These are phyloP conservation scores for Drosophila monieri DNA, from an alignment of 2,888 invertebrate species.

Conservation along the genomic window DNA sequence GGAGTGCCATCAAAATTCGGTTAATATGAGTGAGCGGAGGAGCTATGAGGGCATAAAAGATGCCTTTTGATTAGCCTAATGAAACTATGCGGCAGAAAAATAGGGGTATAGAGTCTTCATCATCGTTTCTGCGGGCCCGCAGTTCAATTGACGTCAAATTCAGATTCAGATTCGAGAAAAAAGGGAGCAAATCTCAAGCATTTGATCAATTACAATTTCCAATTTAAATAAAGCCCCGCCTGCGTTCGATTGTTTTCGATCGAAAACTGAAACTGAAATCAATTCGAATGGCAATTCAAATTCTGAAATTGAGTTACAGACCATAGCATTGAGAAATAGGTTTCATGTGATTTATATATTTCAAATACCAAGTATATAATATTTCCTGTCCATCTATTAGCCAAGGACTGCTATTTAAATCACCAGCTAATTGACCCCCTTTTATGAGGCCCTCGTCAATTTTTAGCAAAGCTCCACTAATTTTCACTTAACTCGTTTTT, in stretches of 20 bases:
- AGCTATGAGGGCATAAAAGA: conserved; percentile 1
- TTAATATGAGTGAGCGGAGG: conserved; percentile 57
- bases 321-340: conserved; percentile 40
- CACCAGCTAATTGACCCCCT: conserved; percentile 56
- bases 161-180: conserved; percentile 33
- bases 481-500: conserved; percentile 39
- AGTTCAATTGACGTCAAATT: conserved; percentile 76
- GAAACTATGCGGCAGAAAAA: conserved; percentile 69
- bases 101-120: neutral
- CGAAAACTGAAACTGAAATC: conserved; percentile 42
- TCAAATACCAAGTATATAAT: neutral
- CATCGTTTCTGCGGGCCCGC: conserved; percentile 1
- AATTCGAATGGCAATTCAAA: conserved; percentile 66
- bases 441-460: conserved; percentile 19
- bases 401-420: conserved; percentile 39
- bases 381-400: conserved; percentile 46
- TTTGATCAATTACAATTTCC: conserved; percentile 81
- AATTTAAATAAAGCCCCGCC: conserved; percentile 69
- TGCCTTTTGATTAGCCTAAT: conserved; percentile 76
- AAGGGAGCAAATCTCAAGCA: conserved; percentile 73
- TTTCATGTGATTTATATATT: neutral
- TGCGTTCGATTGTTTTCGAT: conserved; percentile 49
- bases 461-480: conserved; percentile 54
- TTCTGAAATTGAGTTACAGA: conserved; percentile 51
- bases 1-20: conserved; percentile 66